Percentiles rank a stretch among this genome's conserved stretches.
Evolutionary conservation across 2,888 invertebrate genomes (phyloP).

Genomic region (Plebejus argus): DNA sequence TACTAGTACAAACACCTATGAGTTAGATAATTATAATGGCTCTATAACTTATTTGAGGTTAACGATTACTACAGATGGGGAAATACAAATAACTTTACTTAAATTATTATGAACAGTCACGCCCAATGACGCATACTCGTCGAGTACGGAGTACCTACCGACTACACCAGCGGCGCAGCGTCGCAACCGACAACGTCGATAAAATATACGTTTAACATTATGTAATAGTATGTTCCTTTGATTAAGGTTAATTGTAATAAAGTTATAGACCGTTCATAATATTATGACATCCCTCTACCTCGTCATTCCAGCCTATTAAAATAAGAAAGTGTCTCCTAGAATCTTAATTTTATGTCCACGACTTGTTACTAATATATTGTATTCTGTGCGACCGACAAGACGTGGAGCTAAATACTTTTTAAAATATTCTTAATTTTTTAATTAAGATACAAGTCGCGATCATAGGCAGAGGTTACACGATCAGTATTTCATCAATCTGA

Average conservation of each 20-base stretch:
- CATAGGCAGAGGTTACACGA: no score
- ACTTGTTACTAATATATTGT: no score
- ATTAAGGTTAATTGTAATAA: neutral
- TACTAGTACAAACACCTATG: neutral
- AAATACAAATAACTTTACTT: slow-evolving; percentile 21
- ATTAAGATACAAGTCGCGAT: neutral
- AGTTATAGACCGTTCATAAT: neutral
- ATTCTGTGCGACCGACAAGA: no score
- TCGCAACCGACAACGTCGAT: neutral
- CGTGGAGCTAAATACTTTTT: neutral
- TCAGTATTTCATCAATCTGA: no score
- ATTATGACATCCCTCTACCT: neutral
- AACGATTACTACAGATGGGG: neutral
- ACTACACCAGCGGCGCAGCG: neutral
- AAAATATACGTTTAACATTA: neutral
- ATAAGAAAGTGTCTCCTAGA: no score
- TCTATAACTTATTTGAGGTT: neutral
- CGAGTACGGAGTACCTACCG: neutral
- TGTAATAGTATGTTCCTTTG: neutral
- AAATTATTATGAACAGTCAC: slow-evolving; percentile 28
- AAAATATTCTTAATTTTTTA: neutral
- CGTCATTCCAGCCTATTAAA: neutral
- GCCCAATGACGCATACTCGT: slow-evolving; percentile 25
- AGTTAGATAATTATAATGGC: neutral
- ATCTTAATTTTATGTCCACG: neutral